Base-by-base conservation (phyloP, 2,113 vertebrate species). In the Cyphomyrus plagiostoma region DNA sequence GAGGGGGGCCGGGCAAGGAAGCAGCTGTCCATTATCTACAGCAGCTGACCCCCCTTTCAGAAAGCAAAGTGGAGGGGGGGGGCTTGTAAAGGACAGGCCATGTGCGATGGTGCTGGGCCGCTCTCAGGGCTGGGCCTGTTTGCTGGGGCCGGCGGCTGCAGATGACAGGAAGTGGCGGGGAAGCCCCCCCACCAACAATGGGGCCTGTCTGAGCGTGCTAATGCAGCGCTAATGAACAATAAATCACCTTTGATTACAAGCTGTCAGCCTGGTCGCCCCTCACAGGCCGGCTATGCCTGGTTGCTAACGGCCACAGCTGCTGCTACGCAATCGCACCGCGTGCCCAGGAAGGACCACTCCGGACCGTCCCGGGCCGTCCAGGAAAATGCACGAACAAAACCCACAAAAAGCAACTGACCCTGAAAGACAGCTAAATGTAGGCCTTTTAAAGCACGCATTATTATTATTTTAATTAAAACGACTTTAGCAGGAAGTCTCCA, bases 241-340 rank as follows among this genome's bases (percentile, higher is more conserved):
- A 98, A 98, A 99, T 99, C 98, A 98, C 97, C 97, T 98, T 97
- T 98, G 98, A 99, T 98, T 99, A 99, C 97, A 98, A 98, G 99
- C 97, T 98, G 98, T 98, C 98, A 98, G 94, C 92, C 96, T 96
- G 97, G 97, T 97, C 96, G 96, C 95, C 97, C 96, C 95, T 96
- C 97, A 96, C 97, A 96, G 97, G 95, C 96, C 95, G 94, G 96
- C 96, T 96, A 95, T 95, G 94, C 95, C 95, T 94, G 94, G 95
- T 94, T 83, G 94, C 91, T 95, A 95, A 95, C 94, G 92, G 92
- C 95, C 93, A 92, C 94, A 95, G 94, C 93, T 89, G 91, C 91
- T 3, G 48, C 9, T 15, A 90, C 93, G 89, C 30, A 42, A 35
- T 35, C 50, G 21, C 52, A 23, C 48, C 88, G 10, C 23, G 21